Evolutionary conservation across 2,797 vertebrate species (phyloP).

Genomic region (Centropyge bicolor): DNA sequence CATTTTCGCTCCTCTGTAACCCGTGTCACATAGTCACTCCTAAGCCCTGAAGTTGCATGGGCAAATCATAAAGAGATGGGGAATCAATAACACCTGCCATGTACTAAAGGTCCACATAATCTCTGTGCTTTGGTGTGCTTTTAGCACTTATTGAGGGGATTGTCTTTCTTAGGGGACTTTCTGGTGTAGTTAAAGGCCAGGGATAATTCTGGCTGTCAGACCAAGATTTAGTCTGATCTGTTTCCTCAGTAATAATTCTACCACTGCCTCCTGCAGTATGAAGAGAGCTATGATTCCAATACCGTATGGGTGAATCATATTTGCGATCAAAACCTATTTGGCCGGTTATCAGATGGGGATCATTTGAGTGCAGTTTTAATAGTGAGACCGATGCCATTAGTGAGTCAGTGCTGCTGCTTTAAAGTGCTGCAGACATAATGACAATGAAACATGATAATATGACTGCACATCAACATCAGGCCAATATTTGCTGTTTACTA

Average conservation of each 20-base stretch:
- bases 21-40: slow-evolving; percentile 17
- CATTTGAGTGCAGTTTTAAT: neutral
- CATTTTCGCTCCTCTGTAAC: neutral
- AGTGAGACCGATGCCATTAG: neutral
- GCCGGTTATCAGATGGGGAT: neutral
- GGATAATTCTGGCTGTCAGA: slow-evolving; percentile 20
- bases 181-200: slow-evolving; percentile 11
- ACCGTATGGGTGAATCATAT: slow-evolving; percentile 2
- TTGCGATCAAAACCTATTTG: slow-evolving; percentile 8
- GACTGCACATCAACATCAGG: neutral
- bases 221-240: neutral
- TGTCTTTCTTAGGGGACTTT: slow-evolving; percentile 9
- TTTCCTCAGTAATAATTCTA: slow-evolving; percentile 22
- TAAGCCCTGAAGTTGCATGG: neutral
- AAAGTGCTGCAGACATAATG: neutral
- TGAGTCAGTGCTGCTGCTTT: neutral
- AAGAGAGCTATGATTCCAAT: slow-evolving; percentile 1
- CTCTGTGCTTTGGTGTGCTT: slow-evolving; percentile 29
- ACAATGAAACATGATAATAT: neutral
- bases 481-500: neutral
- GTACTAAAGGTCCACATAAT: slow-evolving; percentile 27
- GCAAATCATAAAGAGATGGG: slow-evolving; percentile 7
- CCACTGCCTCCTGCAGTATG: neutral
- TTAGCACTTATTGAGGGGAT: slow-evolving; percentile 1
- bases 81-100: slow-evolving; percentile 34